Conservation (phyloP, 2,888 invertebrate species). For the Agrenia bidenticulata region DNA sequence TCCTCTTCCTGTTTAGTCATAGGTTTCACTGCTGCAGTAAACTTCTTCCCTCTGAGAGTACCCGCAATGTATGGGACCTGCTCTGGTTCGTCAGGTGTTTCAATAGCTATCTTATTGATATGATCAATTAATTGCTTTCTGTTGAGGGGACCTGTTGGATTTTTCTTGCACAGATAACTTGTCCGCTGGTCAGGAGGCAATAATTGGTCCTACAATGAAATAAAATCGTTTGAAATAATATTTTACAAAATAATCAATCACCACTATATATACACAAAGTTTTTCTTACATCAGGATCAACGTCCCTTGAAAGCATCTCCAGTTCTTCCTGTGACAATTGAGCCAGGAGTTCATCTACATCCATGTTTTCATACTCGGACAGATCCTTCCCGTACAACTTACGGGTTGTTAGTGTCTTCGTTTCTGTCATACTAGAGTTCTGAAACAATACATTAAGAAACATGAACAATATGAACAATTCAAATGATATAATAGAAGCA, state of each 20-base stretch:
- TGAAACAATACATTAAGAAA: conserved; percentile 56
- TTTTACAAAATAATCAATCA: neutral
- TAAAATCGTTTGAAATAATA: no score
- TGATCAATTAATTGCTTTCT: conserved; percentile 93
- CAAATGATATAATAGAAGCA: no score
- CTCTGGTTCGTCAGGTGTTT: conserved; percentile 96
- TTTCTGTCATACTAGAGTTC: conserved; percentile 77
- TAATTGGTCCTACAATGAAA: conserved; percentile 83
- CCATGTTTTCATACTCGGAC: conserved; percentile 88
- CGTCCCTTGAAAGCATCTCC: conserved; percentile 95
- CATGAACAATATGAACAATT: no score
- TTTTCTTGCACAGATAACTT: conserved; percentile 93
- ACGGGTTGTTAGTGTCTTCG: conserved; percentile 82
- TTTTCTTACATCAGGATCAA: conserved; percentile 97
- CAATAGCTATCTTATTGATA: conserved; percentile 96
- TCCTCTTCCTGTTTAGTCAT: conserved; percentile 84
- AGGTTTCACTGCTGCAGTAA: conserved; percentile 70
- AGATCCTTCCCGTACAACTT: conserved; percentile 87
- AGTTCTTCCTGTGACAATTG: conserved; percentile 94
- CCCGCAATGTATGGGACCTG: conserved; percentile 90
- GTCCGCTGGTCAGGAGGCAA: conserved; percentile 94
- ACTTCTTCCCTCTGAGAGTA: conserved; percentile 88
- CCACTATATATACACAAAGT: no score
- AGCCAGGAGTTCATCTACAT: conserved; percentile 90
- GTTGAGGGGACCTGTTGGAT: conserved; percentile 92